Evolutionary conservation across 37 sponge, comb jelly and placozoan species (phyloP), one percentile per base, ranked within the genome.

Genomic region (Spongilla lacustris): DNA sequence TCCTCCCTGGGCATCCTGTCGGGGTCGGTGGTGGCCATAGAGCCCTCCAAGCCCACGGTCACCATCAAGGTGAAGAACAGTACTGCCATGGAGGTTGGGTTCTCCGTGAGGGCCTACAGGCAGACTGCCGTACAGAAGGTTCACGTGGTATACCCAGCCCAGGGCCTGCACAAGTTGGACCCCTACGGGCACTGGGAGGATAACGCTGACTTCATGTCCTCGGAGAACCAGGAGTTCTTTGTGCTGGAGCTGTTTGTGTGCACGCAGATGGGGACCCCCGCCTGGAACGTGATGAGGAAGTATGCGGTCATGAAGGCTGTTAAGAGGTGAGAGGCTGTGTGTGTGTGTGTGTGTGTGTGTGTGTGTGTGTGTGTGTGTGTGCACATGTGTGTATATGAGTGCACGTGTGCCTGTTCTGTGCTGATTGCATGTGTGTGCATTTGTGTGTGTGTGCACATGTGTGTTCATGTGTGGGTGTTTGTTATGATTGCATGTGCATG

Each of bases 281-380:
- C 75, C 0, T 91, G 92, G 92, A 91, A 91, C 35, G 81, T 91
- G 1, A 30, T 32, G 2, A 68, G 92, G 34, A 86, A 78, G 49
- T 91, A 91, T 66, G 92, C 88, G 66, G 81, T 85, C 76, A 76
- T 85, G 85, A 84, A 85, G 50, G 76, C 77, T 10, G 17, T 76
- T 14, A 85, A 85, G 33, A 81, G 76, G 81, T 78, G 67, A 36
- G 72, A n/a, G n/a, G n/a, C 35, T 36, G 30, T 27, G 58, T 8
- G 46, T 46, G 46, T 46, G 46, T 46, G 46, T 46, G 67, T 30
- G 25, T 13, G 66, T 80, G 32, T 66, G 81, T 80, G 26, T 14
- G 34, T 30, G 26, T 66, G 68, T 80, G 67, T 80, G 68, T 66
- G 67, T 58, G 68, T 78, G 79, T 50, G 58, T 50, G 58, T 49